Evolutionary conservation across 2,797 vertebrate species (phyloP).

Genomic region (Sylvia borin): DNA sequence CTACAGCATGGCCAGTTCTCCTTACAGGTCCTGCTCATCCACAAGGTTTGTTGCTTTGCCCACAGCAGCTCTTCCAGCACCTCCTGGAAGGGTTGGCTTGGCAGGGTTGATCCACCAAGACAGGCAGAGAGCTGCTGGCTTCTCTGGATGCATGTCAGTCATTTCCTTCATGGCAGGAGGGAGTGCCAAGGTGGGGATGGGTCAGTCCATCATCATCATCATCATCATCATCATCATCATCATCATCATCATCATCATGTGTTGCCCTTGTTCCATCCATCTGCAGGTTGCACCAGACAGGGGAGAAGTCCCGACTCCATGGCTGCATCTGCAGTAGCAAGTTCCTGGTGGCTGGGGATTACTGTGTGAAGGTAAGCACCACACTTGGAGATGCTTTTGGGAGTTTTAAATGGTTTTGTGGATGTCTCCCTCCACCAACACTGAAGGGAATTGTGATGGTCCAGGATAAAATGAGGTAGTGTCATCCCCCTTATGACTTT

Average conservation of each 20-base stretch:
- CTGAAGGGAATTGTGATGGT: neutral
- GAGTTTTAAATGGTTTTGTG: neutral
- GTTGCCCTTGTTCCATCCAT: neutral
- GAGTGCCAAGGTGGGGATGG: fast-evolving
- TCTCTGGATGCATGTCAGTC: neutral
- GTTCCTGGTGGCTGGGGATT: conserved; percentile 85
- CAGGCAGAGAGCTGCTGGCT: neutral
- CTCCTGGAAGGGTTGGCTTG: neutral
- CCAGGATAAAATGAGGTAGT: neutral
- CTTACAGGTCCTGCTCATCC: neutral
- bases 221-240: neutral
- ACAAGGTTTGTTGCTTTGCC: fast-evolving
- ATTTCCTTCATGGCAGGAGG: neutral
- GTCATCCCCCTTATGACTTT: neutral
- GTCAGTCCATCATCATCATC: neutral
- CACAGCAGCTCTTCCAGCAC: neutral
- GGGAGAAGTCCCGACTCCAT: conserved; percentile 80
- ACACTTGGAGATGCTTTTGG: neutral
- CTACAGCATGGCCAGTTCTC: neutral
- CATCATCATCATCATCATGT: neutral
- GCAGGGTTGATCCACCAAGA: neutral
- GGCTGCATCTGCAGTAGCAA: conserved; percentile 84
- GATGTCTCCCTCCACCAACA: neutral
- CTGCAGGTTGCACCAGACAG: conserved; percentile 85
- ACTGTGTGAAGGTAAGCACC: conserved; percentile 84